Evolutionary conservation across 2,888 invertebrate species (phyloP).

Genomic region (Tiliacea aurago): DNA sequence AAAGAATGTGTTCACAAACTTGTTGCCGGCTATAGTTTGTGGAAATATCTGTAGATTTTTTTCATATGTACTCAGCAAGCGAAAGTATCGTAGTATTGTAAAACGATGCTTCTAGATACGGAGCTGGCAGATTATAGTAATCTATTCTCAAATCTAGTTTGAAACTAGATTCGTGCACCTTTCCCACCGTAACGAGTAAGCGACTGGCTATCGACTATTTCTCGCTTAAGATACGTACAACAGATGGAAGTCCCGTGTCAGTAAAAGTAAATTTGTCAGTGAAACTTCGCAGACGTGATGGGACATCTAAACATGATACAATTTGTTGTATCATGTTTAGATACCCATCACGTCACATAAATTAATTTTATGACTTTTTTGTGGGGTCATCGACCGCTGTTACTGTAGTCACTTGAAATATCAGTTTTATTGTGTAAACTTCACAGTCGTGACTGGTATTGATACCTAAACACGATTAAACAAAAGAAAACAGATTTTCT

Average conservation of each 20-base stretch:
- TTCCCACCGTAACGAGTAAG: not conserved
- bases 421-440: too few relatives aligned
- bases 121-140: not conserved
- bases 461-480: too few relatives aligned
- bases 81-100: not conserved
- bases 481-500: too few relatives aligned
- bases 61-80: not conserved
- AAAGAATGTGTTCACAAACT: conserved; percentile 6
- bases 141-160: not conserved
- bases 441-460: too few relatives aligned
- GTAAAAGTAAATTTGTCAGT: not conserved
- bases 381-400: too few relatives aligned
- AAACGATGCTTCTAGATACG: not conserved
- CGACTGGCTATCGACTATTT: not conserved
- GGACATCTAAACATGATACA: too few relatives aligned
- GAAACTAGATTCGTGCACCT: not conserved
- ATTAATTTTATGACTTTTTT: too few relatives aligned
- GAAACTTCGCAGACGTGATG: too few relatives aligned
- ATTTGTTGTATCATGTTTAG: too few relatives aligned
- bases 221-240: not conserved
- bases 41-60: conserved; percentile 17
- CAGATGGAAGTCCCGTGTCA: not conserved
- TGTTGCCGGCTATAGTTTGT: not conserved
- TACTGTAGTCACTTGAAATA: too few relatives aligned
- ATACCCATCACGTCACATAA: too few relatives aligned